phyloP scores from a whole-genome alignment of 2,113 vertebrate species.

The Gopherus flavomarginatus region DNA sequence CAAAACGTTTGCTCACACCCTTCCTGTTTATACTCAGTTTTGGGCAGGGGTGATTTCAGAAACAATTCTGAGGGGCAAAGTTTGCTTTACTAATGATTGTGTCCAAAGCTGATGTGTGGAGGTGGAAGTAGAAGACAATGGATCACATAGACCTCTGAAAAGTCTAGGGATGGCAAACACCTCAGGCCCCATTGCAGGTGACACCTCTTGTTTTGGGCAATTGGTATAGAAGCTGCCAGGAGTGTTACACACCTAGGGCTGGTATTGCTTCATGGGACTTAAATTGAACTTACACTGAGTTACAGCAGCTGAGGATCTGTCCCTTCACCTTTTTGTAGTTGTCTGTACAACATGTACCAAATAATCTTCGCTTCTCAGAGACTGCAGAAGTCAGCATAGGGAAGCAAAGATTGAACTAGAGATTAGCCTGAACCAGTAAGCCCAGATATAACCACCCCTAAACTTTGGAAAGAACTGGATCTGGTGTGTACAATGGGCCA shows the following conservation, averaged over 20 bases:
- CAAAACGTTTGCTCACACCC: background rate
- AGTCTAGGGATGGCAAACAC: no score
- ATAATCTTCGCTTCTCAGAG: background rate
- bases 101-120: background rate
- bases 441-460: background rate
- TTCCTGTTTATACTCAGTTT: background rate
- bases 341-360: no score
- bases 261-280: background rate
- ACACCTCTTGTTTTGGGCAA: background rate
- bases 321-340: background rate
- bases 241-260: background rate
- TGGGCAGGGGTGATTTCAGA: background rate
- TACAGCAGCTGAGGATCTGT: background rate
- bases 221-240: background rate
- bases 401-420: background rate
- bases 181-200: no score
- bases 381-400: background rate
- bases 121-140: background rate
- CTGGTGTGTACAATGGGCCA: background rate
- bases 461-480: background rate
- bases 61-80: background rate
- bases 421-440: background rate
- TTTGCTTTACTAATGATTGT: background rate
- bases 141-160: background rate
- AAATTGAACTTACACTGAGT: background rate